Base-by-base conservation (phyloP, 2,888 invertebrate species). In the Phyllotreta cruciferae region DNA sequence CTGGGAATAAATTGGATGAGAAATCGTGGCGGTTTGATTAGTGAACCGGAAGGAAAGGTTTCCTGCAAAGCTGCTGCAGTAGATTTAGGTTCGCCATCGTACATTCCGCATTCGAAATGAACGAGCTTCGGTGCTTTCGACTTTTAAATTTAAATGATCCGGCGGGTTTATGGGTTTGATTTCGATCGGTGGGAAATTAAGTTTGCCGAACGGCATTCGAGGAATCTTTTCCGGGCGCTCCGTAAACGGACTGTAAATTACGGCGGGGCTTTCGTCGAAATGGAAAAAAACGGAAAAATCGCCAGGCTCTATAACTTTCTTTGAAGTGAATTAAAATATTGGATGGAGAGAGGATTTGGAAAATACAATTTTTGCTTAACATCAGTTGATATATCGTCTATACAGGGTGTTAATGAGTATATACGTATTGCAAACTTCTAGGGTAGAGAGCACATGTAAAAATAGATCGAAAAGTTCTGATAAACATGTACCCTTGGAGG, bases 11-110 rank as follows among this genome's bases (percentile, higher is more conserved):
- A 24, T 24, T 24, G 2, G 24, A 24, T 4, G 41, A 41, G 6
- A 41, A 41, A 41, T 41, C 41, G 41, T 6, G 41, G 3, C 41
- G 3, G 41, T n/a, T 9, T 3, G 41, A n/a, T 10, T 41, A n/a
- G 24, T 24, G 52, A 52, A 52, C 14, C 35, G 14, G 52, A 34
- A 24, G 11, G 36, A 77, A 77, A 78, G 77, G 77, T 78, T 67
- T 66, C 73, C 73, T 71, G 70, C 70, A 71, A 74, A 71, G 62
- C 53, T 60, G 68, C 67, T 56, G 68, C 67, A 60, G 66, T 68
- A 70, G 71, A 73, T 72, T 72, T 70, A 67, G 71, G 69, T 68
- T 68, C 66, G 66, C 66, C 69, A 63, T 66, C 35, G 24, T 49
- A 63, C 52, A 62, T 62, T 63, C 49, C 61, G 62, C 63, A 67